Evolutionary conservation across 2,888 invertebrate species (phyloP).

Genomic region (Tridacna gigas): DNA sequence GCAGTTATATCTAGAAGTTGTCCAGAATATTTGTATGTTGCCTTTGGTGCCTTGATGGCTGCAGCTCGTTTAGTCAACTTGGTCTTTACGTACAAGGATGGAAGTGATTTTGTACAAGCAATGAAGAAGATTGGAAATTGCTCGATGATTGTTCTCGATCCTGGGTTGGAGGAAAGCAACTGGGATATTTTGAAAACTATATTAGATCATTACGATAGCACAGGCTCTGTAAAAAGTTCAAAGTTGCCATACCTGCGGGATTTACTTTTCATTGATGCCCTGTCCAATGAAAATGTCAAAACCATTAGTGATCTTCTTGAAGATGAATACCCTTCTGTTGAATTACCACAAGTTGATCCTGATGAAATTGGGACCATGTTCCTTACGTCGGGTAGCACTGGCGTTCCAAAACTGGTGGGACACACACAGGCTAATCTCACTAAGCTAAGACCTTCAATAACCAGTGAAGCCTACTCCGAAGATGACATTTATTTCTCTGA

Average conservation of each 20-base stretch:
- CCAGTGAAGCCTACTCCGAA: not conserved
- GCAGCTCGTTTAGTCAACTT: conserved; percentile 27
- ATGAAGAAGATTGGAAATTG: conserved; percentile 40
- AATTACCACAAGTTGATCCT: conserved; percentile 9
- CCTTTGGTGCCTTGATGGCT: conserved; percentile 36
- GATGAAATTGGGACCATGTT: conserved; percentile 31
- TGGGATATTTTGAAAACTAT: conserved; percentile 38
- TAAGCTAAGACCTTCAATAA: not conserved
- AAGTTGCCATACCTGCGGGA: conserved; percentile 37
- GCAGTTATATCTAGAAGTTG: conserved; percentile 42
- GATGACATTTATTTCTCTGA: conserved; percentile 25
- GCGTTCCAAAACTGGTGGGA: conserved; percentile 40
- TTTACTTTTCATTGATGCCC: conserved; percentile 6
- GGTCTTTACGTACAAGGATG: conserved; percentile 45
- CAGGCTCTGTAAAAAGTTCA: conserved; percentile 14
- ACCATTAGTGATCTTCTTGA: conserved; percentile 18
- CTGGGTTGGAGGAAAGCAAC: conserved; percentile 30
- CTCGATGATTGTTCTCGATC: conserved; percentile 29
- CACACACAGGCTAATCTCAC: conserved; percentile 11
- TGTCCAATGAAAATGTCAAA: not conserved
- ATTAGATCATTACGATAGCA: not conserved
- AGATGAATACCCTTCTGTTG: not conserved
- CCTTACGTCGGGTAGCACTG: conserved; percentile 55
- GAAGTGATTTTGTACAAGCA: conserved; percentile 35
- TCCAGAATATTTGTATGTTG: conserved; percentile 39